Percentiles rank a stretch among this genome's conserved stretches.
phyloP scores from a whole-genome alignment of 2,888 invertebrate genomes.

The Elysia crispata region DNA sequence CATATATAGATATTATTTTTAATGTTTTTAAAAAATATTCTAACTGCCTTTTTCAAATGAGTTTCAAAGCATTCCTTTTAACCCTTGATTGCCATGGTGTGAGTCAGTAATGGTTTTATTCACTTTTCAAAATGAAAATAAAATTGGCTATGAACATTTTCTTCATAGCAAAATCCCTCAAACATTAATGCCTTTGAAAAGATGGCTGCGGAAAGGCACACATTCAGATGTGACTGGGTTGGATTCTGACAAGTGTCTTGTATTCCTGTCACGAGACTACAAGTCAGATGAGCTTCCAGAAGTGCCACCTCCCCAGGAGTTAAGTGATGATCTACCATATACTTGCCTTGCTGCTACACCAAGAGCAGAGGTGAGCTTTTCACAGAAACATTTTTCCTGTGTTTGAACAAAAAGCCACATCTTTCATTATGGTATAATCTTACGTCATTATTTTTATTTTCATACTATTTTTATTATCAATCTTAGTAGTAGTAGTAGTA shows the following conservation, averaged over 20 bases:
- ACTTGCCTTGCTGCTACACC: constrained; percentile 57
- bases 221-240: constrained; percentile 57
- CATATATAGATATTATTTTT: not conserved
- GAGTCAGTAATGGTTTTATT: not conserved
- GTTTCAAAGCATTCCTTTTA: too few relatives aligned
- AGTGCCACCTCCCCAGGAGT: constrained; percentile 58
- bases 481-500: too few relatives aligned
- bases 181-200: constrained; percentile 59
- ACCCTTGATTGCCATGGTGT: too few relatives aligned
- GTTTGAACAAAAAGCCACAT: too few relatives aligned
- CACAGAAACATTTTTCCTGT: too few relatives aligned
- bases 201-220: constrained; percentile 58
- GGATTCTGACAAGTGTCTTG: constrained; percentile 58
- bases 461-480: not conserved
- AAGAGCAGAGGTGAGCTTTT: constrained; percentile 58
- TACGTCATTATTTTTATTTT: too few relatives aligned
- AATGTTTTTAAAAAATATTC: too few relatives aligned
- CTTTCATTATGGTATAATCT: too few relatives aligned
- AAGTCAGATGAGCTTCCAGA: constrained; percentile 59
- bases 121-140: constrained; percentile 10
- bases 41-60: too few relatives aligned
- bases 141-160: constrained; percentile 47
- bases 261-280: constrained; percentile 60
- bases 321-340: constrained; percentile 61
- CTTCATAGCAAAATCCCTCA: constrained; percentile 58